Evolutionary conservation across 2,888 invertebrate genomes (phyloP), one percentile per base, ranked within the genome.

Genomic region (Tenthredo mesomela): DNA sequence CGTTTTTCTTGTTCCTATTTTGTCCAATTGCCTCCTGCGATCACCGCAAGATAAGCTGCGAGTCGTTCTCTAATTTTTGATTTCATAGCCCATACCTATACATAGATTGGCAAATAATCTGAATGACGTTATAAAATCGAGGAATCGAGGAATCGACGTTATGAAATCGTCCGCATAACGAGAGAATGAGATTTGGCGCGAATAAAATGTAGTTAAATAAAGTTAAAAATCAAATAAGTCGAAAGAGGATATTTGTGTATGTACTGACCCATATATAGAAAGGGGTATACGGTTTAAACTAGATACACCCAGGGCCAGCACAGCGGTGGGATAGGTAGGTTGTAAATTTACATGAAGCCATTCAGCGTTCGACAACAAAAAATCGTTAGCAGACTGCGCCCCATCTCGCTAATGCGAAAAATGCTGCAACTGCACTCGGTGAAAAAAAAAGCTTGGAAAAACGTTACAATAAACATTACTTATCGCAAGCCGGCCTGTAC

Each of bases 381-480:
- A 86, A 86, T 86, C 73, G 85, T 80, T 84, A 80, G 86, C 77
- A 84, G 84, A 86, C 85, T 70, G 58, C 84, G 86, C 87, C 85
- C 88, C 87, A 87, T 86, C 89, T 90, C 89, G 89, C 89, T 91
- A 91, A 91, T 91, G 89, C 89, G 88, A 90, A 91, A 91, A 92
- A 92, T 89, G 88, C 86, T 86, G 84, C 86, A 87, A 82, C 88
- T 93, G 90, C 93, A 92, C 89, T 90, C 91, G 89, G 90, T 93
- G 77, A 87, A 87, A 87, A 88, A 88, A 86, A 77, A 77, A 77
- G 5, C 87, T 73, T 89, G 40, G 61, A 43, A 80, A 91, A 92
- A 92, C 91, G 91, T 91, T 92, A 92, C 92, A 92, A 93, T 93
- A 93, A 93, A 93, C 93, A 93, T 93, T 92, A 93, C 93, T 93